These are phyloP conservation scores for Craniophora ligustri DNA, from an alignment of 2,888 invertebrate genomes.

Conservation along the genomic window DNA sequence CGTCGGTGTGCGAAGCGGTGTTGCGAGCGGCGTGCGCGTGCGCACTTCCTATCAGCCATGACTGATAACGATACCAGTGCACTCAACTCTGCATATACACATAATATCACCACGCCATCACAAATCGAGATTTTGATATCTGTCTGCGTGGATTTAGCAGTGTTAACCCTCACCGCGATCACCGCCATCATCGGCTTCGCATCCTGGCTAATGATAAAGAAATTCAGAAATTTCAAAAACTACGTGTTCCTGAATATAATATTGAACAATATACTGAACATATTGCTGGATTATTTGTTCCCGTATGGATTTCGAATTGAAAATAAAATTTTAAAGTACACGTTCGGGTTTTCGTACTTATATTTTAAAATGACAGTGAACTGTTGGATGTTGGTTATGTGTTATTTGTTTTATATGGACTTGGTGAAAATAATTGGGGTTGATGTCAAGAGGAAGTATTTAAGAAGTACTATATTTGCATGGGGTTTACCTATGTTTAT, in stretches of 20 bases:
- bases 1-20: background rate
- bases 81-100: constrained; percentile 1
- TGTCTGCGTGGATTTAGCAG: background rate
- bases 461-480: constrained; percentile 18
- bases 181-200: constrained; percentile 17
- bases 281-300: background rate
- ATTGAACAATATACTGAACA: constrained; percentile 12
- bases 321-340: background rate
- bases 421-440: constrained; percentile 18
- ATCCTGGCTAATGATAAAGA: constrained; percentile 36
- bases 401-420: constrained; percentile 27
- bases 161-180: constrained; percentile 5
- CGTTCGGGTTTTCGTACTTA: background rate
- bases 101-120: too few relatives aligned
- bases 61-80: constrained; percentile 3
- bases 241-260: constrained; percentile 34
- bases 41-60: constrained; percentile 4
- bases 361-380: constrained; percentile 20
- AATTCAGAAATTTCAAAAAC: constrained; percentile 37
- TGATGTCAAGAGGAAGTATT: constrained; percentile 7
- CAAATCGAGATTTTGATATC: background rate
- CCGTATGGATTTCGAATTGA: background rate
- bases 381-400: constrained; percentile 19
- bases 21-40: background rate
- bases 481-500: constrained; percentile 15